A percentile compares a stretch with the other conserved stretches of the same genome.
Evolutionary conservation across 2,797 vertebrate species (phyloP).

Genomic region (Pristis pectinata): DNA sequence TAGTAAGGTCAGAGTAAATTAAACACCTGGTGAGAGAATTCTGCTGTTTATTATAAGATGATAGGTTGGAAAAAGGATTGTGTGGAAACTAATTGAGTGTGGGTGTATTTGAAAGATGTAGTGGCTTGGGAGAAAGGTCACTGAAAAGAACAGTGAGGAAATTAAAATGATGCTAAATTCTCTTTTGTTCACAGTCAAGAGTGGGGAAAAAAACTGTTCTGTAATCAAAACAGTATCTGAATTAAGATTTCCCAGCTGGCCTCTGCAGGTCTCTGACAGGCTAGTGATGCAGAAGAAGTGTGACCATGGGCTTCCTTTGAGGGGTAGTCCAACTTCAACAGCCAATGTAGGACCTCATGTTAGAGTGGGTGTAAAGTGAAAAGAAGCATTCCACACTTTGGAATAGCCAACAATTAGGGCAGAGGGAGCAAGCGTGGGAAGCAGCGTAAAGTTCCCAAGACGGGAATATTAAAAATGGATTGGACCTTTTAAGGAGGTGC

Average conservation of each 20-base stretch:
- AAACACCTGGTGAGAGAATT: background rate
- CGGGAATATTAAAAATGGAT: background rate
- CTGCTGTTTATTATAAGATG: background rate
- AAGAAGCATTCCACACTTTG: background rate
- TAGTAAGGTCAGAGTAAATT: background rate
- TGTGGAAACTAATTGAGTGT: background rate
- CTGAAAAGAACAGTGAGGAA: no score
- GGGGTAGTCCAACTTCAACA: background rate
- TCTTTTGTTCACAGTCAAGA: background rate
- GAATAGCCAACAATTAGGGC: background rate
- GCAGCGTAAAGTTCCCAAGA: background rate
- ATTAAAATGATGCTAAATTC: background rate
- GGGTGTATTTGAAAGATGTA: slow-evolving; percentile 9
- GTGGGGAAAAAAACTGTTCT: background rate
- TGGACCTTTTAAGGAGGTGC: background rate
- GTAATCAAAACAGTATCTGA: background rate
- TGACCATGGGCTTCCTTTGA: background rate
- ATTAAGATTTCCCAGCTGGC: background rate
- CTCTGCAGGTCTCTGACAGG: background rate
- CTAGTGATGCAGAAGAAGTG: background rate
- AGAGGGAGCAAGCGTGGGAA: background rate
- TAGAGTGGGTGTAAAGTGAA: background rate
- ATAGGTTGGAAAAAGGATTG: background rate
- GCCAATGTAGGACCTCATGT: background rate
- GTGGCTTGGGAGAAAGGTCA: background rate